These are phyloP conservation scores for Ceyx melanurus DNA, from an alignment of 2,113 vertebrate genomes.

Conservation along the genomic window DNA sequence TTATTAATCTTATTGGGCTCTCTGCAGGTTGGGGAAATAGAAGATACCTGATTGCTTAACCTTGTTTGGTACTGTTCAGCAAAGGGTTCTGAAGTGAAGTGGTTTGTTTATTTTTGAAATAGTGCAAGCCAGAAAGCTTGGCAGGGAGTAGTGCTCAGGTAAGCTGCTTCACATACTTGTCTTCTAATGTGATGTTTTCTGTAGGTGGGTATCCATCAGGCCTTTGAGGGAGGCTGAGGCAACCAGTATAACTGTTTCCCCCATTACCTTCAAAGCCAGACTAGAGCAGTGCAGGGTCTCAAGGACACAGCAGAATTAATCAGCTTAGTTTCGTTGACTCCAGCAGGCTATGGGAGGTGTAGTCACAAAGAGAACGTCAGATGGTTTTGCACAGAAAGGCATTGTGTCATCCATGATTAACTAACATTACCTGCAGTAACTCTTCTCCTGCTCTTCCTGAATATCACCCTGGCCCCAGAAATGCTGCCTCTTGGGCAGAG, in stretches of 20 bases:
- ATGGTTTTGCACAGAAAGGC: not conserved
- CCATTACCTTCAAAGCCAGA: not conserved
- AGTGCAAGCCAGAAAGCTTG: not conserved
- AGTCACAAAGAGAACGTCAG: not conserved
- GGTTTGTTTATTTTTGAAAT: not conserved
- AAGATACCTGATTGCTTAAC: not conserved
- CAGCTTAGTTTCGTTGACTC: not conserved
- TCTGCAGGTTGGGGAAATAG: not conserved
- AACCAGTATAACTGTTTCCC: not conserved
- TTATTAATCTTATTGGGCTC: not conserved
- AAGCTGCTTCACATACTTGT: not conserved
- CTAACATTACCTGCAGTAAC: accelerated
- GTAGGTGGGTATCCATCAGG: not conserved
- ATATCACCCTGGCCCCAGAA: not conserved
- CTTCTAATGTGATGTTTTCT: not conserved
- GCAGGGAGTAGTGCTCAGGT: not conserved
- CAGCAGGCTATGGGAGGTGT: not conserved
- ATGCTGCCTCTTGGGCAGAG: not conserved
- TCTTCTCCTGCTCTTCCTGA: accelerated
- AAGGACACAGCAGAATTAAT: not conserved
- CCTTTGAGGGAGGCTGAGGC: not conserved
- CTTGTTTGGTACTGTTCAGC: not conserved
- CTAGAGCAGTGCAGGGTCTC: not conserved
- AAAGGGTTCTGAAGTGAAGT: not conserved
- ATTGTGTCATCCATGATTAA: accelerated